These are phyloP conservation scores for Pimephales promelas DNA, from an alignment of 2,113 vertebrate species.

Conservation along the genomic window DNA sequence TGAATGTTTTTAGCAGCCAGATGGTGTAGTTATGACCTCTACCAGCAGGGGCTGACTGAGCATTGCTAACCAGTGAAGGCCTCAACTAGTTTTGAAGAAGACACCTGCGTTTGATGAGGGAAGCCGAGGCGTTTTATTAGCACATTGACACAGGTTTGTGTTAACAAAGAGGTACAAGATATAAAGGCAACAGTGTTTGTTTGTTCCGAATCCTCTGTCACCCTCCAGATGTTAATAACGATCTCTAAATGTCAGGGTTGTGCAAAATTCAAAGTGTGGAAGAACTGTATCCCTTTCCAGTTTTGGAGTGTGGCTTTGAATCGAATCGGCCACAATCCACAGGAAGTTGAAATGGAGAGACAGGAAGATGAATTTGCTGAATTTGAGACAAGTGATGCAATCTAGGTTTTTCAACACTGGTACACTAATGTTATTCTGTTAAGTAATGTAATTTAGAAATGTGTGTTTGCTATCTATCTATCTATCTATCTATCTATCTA, in stretches of 20 bases:
- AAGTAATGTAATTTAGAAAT: not conserved
- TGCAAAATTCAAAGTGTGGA: not conserved
- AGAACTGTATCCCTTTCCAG: not conserved
- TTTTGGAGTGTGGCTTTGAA: not conserved
- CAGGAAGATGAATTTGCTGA: not conserved
- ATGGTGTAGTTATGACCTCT: not conserved
- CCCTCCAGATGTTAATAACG: not conserved
- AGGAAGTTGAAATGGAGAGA: not conserved
- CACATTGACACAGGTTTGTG: conserved; percentile 18
- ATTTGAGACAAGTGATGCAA: not conserved
- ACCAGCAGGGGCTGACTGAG: conserved; percentile 19
- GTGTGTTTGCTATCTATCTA: not conserved
- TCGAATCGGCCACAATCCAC: not conserved
- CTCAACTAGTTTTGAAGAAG: not conserved
- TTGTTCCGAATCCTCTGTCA: not conserved
- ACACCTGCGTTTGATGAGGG: not conserved
- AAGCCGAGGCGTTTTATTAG: not conserved
- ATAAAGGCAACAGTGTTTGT: conserved; percentile 11
- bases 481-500: conserved; percentile 5
- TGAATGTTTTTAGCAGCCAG: conserved; percentile 8
- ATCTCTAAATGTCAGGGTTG: not conserved
- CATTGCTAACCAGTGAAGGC: not conserved
- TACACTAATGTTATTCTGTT: not conserved
- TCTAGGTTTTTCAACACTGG: not conserved
- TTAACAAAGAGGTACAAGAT: not conserved